phyloP scores from a whole-genome alignment of 1,140 invertebrate genomes.

The Acromyrmex echinatior region DNA sequence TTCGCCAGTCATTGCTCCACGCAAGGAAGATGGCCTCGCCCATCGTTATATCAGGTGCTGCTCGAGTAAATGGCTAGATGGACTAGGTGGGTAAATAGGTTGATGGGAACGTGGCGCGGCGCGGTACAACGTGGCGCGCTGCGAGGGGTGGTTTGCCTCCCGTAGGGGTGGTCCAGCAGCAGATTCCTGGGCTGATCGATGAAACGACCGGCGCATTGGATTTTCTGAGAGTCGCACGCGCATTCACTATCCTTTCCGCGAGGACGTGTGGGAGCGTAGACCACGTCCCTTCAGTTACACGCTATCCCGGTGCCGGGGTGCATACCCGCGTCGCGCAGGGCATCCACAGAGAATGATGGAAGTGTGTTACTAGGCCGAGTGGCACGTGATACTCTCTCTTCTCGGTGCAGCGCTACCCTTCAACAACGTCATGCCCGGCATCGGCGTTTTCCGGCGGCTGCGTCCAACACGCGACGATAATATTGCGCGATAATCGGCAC shows the following conservation, averaged over 20 bases:
- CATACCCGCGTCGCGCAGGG: conserved; percentile 59
- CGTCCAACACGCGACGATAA: conserved; percentile 15
- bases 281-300: conserved; percentile 77
- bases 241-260: conserved; percentile 73
- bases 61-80: conserved; percentile 55
- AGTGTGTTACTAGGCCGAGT: conserved; percentile 84
- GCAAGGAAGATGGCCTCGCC: conserved; percentile 50
- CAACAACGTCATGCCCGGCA: conserved; percentile 24
- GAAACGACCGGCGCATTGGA: conserved; percentile 85
- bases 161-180: conserved; percentile 84
- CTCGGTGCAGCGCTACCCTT: conserved; percentile 30
- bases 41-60: conserved; percentile 51
- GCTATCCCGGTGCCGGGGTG: conserved; percentile 74
- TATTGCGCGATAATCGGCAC: not conserved
- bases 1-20: conserved; percentile 44
- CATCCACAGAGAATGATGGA: conserved; percentile 76
- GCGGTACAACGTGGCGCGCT: not conserved
- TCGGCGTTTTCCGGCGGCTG: conserved; percentile 1
- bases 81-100: conserved; percentile 87
- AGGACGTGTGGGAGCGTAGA: conserved; percentile 72
- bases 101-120: conserved; percentile 67
- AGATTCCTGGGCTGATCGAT: conserved; percentile 86
- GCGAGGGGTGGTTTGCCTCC: conserved; percentile 63
- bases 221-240: conserved; percentile 82
- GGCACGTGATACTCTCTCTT: conserved; percentile 79